A percentile compares a stretch with the other conserved stretches of the same genome.
Evolutionary conservation across 30 jellyfish, hydroid and myxozoan genomes (phyloP).

Genomic region (Cassiopea andromeda): DNA sequence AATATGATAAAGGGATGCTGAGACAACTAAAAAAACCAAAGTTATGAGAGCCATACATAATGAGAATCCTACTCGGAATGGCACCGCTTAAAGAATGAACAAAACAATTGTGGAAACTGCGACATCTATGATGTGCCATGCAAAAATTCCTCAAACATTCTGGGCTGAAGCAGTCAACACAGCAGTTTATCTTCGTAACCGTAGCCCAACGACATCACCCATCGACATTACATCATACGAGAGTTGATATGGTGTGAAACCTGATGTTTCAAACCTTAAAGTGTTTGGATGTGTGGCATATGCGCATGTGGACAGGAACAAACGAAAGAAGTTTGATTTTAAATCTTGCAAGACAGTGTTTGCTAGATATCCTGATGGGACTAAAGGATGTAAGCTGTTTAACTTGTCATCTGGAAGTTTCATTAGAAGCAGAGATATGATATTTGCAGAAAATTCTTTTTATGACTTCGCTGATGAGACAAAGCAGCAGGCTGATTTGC

Average conservation of each 20-base stretch:
- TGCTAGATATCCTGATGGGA: neutral
- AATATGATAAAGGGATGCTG: neutral
- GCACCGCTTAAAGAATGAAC: neutral
- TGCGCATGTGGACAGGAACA: neutral
- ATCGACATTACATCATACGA: neutral
- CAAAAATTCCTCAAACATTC: neutral
- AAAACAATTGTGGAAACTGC: neutral
- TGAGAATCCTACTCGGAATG: neutral
- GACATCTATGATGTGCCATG: neutral
- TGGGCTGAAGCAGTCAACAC: neutral
- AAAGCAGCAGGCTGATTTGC: too few relatives aligned
- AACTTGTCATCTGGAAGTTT: neutral
- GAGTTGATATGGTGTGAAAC: neutral
- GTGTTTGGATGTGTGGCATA: neutral
- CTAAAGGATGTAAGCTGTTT: neutral
- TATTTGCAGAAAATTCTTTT: too few relatives aligned
- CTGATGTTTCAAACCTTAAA: neutral
- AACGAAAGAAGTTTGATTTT: neutral
- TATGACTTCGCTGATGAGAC: too few relatives aligned
- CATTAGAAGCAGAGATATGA: neutral
- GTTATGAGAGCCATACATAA: neutral
- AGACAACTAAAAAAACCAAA: neutral
- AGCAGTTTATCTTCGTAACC: neutral
- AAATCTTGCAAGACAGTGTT: neutral
- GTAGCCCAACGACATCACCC: neutral